A percentile compares a stretch with the other conserved stretches of the same genome.
phyloP scores from a whole-genome alignment of 2,888 invertebrate genomes.

The Diachrysia chrysitis region DNA sequence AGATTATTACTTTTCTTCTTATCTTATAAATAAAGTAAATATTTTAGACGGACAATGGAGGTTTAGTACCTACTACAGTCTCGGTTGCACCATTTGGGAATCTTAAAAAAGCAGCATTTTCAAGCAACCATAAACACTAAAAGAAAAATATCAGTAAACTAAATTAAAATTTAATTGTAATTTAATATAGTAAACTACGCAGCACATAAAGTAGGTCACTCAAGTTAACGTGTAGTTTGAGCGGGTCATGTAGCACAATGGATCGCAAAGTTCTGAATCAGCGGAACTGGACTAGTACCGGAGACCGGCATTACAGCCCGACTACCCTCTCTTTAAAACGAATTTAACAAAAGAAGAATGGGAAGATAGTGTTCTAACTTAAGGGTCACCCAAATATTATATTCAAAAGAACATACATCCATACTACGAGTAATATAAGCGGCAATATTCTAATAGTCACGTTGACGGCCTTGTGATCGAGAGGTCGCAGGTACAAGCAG shows the following conservation, averaged over 20 bases:
- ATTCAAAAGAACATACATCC: neutral
- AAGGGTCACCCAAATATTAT: neutral
- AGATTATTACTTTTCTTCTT: too few relatives aligned
- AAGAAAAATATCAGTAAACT: neutral
- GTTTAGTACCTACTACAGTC: too few relatives aligned
- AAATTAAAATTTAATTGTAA: neutral
- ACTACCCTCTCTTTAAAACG: neutral
- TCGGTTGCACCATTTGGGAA: too few relatives aligned
- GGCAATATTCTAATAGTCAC: too few relatives aligned
- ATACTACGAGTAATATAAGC: too few relatives aligned
- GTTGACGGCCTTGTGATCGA: too few relatives aligned
- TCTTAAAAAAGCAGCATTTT: too few relatives aligned
- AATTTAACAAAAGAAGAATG: neutral
- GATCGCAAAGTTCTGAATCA: neutral
- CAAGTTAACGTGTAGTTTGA: conserved; percentile 4
- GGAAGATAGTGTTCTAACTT: neutral
- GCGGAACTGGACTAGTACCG: neutral
- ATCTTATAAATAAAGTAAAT: too few relatives aligned
- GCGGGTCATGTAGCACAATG: neutral
- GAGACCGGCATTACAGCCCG: neutral
- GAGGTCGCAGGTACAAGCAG: too few relatives aligned
- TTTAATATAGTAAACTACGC: neutral
- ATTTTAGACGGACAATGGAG: too few relatives aligned
- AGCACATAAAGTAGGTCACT: neutral
- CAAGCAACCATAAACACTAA: neutral